phyloP scores from a whole-genome alignment of 2,797 vertebrate genomes.

The Choloepus didactylus region DNA sequence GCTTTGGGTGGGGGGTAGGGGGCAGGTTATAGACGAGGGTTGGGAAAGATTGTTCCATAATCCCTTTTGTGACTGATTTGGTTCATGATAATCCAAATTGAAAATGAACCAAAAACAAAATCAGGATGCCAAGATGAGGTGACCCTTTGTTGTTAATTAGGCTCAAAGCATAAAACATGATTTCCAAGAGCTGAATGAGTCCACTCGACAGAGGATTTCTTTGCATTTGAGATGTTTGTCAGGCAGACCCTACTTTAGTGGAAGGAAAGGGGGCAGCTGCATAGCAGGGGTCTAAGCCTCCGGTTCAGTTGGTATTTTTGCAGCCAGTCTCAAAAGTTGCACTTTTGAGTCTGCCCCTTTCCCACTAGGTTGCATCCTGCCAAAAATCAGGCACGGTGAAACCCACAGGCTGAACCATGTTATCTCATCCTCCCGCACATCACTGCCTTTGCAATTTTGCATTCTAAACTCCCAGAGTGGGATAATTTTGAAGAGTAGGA shows the following conservation, averaged over 20 bases:
- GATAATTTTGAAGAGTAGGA: not conserved
- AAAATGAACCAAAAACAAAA: conserved; percentile 78
- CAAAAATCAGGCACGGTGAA: not conserved
- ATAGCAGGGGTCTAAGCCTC: conserved; percentile 53
- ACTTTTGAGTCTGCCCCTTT: not conserved
- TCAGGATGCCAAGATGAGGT: conserved; percentile 61
- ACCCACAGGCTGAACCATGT: not conserved
- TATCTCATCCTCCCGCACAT: accelerated
- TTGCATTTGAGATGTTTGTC: conserved; percentile 50
- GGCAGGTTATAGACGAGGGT: not conserved
- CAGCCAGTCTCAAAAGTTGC: conserved; percentile 57
- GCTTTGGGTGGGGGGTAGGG: too few relatives aligned
- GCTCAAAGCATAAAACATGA: conserved; percentile 66
- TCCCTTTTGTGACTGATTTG: not conserved
- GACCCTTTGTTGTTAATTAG: conserved; percentile 80
- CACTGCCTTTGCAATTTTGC: not conserved
- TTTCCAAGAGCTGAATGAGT: conserved; percentile 61
- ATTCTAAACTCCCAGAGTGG: not conserved
- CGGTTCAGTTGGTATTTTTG: not conserved
- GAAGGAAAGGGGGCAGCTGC: not conserved
- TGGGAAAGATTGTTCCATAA: not conserved
- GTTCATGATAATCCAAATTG: conserved; percentile 36
- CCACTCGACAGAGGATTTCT: conserved; percentile 64
- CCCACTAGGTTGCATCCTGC: accelerated
- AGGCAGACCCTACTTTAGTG: conserved; percentile 51